A percentile compares a stretch with the other conserved stretches of the same genome.
Conservation (phyloP, 2,113 vertebrate genomes). For the Rhabdornis inornatus region DNA sequence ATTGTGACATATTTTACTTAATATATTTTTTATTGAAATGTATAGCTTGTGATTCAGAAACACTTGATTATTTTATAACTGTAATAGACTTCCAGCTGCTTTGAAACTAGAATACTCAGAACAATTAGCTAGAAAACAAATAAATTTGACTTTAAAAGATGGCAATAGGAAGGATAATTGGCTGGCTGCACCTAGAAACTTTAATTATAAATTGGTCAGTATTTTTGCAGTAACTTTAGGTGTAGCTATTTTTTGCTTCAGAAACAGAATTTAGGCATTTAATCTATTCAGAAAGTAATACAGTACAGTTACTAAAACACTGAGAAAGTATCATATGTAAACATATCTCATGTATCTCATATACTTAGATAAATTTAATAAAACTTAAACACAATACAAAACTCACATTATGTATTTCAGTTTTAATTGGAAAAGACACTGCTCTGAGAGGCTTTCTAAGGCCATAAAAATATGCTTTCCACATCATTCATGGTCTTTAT, state of each 20-base stretch:
- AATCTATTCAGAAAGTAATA: conserved; percentile 30
- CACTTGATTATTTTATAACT: conserved; percentile 43
- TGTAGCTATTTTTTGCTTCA: conserved; percentile 45
- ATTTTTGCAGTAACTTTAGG: conserved; percentile 36
- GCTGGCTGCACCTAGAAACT: conserved; percentile 23
- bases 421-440: not conserved
- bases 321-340: conserved; percentile 25
- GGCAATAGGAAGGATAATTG: conserved; percentile 47
- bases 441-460: not conserved
- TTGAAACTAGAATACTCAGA: conserved; percentile 47
- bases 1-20: conserved; percentile 66
- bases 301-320: conserved; percentile 31
- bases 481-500: not conserved
- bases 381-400: not conserved
- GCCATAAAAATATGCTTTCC: not conserved
- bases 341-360: not conserved
- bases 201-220: not conserved
- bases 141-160: not conserved
- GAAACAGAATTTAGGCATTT: not conserved
- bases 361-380: conserved; percentile 1
- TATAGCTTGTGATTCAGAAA: conserved; percentile 55
- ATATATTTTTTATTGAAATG: conserved; percentile 65
- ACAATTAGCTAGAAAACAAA: not conserved
- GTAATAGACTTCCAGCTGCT: conserved; percentile 43
- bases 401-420: conserved; percentile 9